These are phyloP conservation scores for Lutjanus argentimaculatus DNA, from an alignment of 2,797 vertebrate species.

Conservation along the genomic window DNA sequence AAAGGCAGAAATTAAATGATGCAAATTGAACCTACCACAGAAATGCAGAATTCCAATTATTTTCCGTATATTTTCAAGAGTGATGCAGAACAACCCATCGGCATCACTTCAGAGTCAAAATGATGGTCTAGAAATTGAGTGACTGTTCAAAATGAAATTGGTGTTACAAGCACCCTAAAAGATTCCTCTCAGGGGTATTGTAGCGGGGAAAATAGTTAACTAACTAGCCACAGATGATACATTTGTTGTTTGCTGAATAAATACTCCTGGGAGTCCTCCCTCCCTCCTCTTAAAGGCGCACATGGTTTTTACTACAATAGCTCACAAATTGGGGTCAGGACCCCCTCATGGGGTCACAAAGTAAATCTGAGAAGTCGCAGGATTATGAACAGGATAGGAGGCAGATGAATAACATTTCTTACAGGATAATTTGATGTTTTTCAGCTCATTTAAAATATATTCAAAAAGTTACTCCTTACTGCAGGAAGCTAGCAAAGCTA, in stretches of 20 bases:
- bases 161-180: not conserved
- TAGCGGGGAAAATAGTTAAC: not conserved
- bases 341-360: not conserved
- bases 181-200: not conserved
- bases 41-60: no score
- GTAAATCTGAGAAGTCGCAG: not conserved
- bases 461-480: not conserved
- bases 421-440: not conserved
- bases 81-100: not conserved
- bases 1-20: no score
- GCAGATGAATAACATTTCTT: not conserved
- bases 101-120: not conserved
- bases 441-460: not conserved
- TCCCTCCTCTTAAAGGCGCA: not conserved
- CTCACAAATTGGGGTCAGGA: not conserved
- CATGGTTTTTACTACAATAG: constrained; percentile 11
- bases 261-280: not conserved
- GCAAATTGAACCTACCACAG: no score
- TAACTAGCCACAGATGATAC: not conserved
- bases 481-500: no score
- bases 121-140: not conserved
- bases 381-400: constrained; percentile 3
- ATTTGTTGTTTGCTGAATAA: not conserved
- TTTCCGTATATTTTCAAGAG: not conserved
- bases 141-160: no score